A percentile compares a stretch with the other conserved stretches of the same genome.
Evolutionary conservation across 2,113 vertebrate species (phyloP).

Genomic region (Hippocampus barbouri): DNA sequence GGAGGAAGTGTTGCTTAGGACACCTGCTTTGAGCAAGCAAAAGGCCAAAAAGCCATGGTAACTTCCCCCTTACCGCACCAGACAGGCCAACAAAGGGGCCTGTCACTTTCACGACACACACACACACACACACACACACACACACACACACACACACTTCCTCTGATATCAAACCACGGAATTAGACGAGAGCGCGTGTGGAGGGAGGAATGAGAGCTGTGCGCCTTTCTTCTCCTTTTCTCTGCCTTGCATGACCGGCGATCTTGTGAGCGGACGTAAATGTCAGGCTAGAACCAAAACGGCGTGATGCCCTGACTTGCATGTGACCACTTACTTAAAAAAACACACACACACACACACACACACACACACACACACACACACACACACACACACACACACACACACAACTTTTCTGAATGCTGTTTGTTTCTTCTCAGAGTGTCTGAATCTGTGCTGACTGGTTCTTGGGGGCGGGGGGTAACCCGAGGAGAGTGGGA

Average conservation of each 20-base stretch:
- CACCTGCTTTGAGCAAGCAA: constrained; percentile 69
- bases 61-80: constrained; percentile 57
- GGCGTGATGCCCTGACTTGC: constrained; percentile 32
- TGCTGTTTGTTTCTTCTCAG: constrained; percentile 33
- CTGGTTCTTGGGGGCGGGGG: constrained; percentile 52
- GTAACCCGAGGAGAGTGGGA: constrained; percentile 68
- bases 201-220: constrained; percentile 46
- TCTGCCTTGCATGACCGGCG: constrained; percentile 44
- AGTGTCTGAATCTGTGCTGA: constrained; percentile 66
- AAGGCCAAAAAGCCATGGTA: constrained; percentile 29
- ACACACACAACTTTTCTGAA: neutral
- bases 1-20: constrained; percentile 66
- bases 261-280: constrained; percentile 54
- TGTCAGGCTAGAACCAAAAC: constrained; percentile 33
- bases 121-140: no score
- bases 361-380: no score
- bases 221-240: constrained; percentile 44
- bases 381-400: no score
- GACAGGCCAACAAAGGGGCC: constrained; percentile 22
- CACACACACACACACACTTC: constrained; percentile 15
- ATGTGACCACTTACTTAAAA: constrained; percentile 28
- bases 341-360: neutral
- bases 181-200: constrained; percentile 34
- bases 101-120: neutral
- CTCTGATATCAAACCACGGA: constrained; percentile 44